Evolutionary conservation across 2,888 invertebrate species (phyloP).

Genomic region (Drosophila histrio): DNA sequence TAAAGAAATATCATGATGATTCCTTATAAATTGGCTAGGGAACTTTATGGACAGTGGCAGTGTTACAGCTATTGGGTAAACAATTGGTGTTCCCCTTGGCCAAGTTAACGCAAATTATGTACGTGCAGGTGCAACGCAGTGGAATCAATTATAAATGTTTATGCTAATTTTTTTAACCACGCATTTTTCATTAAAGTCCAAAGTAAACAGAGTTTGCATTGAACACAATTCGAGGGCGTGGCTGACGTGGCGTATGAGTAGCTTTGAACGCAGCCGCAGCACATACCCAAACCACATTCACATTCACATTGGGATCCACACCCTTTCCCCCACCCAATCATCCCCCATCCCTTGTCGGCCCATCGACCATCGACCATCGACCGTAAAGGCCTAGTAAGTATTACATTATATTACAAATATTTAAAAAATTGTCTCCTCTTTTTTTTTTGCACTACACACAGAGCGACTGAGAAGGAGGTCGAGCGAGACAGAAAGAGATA

Average conservation of each 20-base stretch:
- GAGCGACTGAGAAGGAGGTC: background rate
- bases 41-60: background rate
- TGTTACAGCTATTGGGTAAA: background rate
- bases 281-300: background rate
- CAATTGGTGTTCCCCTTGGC: slow-evolving; percentile 1
- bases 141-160: slow-evolving; percentile 67
- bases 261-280: slow-evolving; percentile 35
- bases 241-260: slow-evolving; percentile 22
- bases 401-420: slow-evolving; percentile 74
- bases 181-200: slow-evolving; percentile 64
- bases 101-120: background rate
- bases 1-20: background rate
- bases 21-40: background rate
- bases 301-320: background rate
- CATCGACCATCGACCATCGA: background rate
- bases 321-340: background rate
- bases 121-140: slow-evolving; percentile 8
- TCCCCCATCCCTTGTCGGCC: background rate
- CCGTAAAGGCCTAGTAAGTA: slow-evolving; percentile 45
- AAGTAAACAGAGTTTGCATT: slow-evolving; percentile 43
- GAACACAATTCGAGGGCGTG: slow-evolving; percentile 43
- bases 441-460: slow-evolving; percentile 2
- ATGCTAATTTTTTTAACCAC: slow-evolving; percentile 62
- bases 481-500: background rate
- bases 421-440: slow-evolving; percentile 52